phyloP scores from a whole-genome alignment of 2,113 vertebrate species.

The Nansenia antarctica region DNA sequence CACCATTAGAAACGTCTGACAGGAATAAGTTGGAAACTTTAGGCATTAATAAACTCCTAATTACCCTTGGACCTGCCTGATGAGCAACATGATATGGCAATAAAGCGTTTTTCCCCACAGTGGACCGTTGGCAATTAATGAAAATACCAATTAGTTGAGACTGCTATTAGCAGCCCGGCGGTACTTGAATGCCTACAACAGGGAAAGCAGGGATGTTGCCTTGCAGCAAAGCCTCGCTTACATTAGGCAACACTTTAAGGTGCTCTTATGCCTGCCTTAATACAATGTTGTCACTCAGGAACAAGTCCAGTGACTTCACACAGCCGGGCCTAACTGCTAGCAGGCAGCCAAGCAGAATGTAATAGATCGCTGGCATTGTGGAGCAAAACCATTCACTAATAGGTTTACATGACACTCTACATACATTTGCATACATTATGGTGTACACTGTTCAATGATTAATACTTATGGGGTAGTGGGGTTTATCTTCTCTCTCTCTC shows the following conservation, averaged over 20 bases:
- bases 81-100: constrained; percentile 35
- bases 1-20: constrained; percentile 14
- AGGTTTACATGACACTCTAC: neutral
- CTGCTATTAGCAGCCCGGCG: constrained; percentile 30
- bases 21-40: constrained; percentile 8
- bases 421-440: neutral
- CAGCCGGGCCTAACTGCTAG: neutral
- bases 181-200: constrained; percentile 11
- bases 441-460: neutral
- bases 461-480: neutral
- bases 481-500: neutral
- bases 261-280: too few species aligned
- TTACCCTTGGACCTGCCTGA: constrained; percentile 34
- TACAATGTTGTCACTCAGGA: too few species aligned
- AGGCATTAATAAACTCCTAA: neutral
- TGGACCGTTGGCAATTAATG: constrained; percentile 30
- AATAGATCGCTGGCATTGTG: neutral
- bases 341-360: neutral
- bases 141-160: neutral
- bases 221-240: constrained; percentile 24
- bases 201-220: constrained; percentile 26
- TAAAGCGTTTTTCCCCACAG: constrained; percentile 30
- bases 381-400: neutral
- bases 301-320: neutral
- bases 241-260: neutral